Evolutionary conservation across 1,140 invertebrate genomes (phyloP), one percentile per base, ranked within the genome.

Genomic region (Achatina immaculata): DNA sequence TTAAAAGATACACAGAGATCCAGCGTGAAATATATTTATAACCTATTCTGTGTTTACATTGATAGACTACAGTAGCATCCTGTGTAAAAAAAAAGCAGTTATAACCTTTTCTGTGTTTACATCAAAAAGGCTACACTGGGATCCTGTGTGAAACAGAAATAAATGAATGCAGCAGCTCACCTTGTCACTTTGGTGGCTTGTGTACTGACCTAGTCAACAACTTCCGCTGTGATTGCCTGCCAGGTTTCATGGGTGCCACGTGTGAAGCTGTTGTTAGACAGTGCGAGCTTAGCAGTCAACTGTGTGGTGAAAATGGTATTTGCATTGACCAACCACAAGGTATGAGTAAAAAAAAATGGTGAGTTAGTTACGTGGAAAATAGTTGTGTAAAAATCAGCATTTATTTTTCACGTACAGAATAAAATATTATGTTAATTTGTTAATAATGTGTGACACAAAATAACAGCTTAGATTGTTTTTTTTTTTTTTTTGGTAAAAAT

Each of bases 161-260:
- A 19, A 72, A 83, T 62, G 83, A 88, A 31, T 88, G 86, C 83
- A 34, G 51, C 31, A 83, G 74, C 36, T 66, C 75, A 31, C 88
- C 85, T 0, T 87, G 88, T 82, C 34, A 81, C 65, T 86, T 85
- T 43, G 78, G 79, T 69, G 86, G 83, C 24, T 76, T 58, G 0
- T 88, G 87, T 80, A 62, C 80, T 21, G 81, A 85, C 36, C 92
- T 94, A 85, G 92, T 83, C 34, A 79, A 83, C 66, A 83, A 74
- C n/a, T 86, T 80, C 62, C 71, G 42, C 14, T 88, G 86, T 82
- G 73, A 66, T 11, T 88, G 86, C 76, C 51, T 76, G 24, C 51
- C 45, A 28, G 84, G 83, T 1, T 88, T 84, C 48, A 58, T 72
- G 38, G 86, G 86, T 14, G 28, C 65, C 21, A 48, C 74, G 6